phyloP scores from a whole-genome alignment of 2,888 invertebrate genomes.

The Drosophila neoperkinsi region DNA sequence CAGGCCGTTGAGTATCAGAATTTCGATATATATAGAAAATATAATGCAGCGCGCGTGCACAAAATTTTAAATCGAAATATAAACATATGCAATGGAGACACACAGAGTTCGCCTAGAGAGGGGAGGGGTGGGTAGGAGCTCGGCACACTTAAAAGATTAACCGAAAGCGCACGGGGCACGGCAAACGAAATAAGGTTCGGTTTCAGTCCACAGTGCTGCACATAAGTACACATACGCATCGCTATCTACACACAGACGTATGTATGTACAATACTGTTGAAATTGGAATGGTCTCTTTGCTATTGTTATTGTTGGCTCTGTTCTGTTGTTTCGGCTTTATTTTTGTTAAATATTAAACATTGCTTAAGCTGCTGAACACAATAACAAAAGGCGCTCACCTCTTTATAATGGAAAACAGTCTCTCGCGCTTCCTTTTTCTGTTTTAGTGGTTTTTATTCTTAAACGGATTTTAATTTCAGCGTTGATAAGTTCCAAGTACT shows the following conservation, averaged over 20 bases:
- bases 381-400: constrained; percentile 53
- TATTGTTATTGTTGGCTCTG: constrained; percentile 15
- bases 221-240: constrained; percentile 12
- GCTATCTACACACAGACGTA: constrained; percentile 15
- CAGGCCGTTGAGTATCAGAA: constrained; percentile 41
- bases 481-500: constrained; percentile 40
- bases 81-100: constrained; percentile 48
- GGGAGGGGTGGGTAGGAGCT: constrained; percentile 14
- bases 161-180: constrained; percentile 49
- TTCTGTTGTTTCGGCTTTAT: constrained; percentile 56
- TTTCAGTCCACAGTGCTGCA: constrained; percentile 33
- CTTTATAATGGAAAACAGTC: constrained; percentile 33
- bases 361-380: constrained; percentile 73
- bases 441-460: constrained; percentile 30
- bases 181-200: constrained; percentile 40
- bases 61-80: constrained; percentile 74
- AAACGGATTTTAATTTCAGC: constrained; percentile 58
- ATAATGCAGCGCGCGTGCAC: constrained; percentile 75
- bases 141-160: constrained; percentile 78
- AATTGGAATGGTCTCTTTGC: constrained; percentile 42
- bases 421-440: constrained; percentile 13
- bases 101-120: neutral
- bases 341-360: constrained; percentile 73
- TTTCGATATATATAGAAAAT: constrained; percentile 52
- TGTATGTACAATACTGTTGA: constrained; percentile 11